These are phyloP conservation scores for Euura saliciscinereae DNA, from an alignment of 1,140 invertebrate species.

Conservation along the genomic window DNA sequence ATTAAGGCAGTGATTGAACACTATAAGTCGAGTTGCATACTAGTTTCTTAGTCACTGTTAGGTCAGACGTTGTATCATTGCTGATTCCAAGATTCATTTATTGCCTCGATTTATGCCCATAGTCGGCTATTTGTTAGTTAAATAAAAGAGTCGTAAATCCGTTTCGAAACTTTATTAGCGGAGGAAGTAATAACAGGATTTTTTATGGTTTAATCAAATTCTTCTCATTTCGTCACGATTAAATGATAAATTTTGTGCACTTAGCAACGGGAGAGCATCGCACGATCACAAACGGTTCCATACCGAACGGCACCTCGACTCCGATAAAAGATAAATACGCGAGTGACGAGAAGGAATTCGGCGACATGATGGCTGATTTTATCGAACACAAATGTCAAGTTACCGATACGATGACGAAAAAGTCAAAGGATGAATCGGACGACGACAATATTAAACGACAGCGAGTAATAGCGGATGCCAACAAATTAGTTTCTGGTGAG, in stretches of 20 bases:
- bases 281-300: conserved; percentile 58
- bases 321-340: conserved; percentile 60
- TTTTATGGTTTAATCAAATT: too few species aligned
- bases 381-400: conserved; percentile 53
- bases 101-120: too few species aligned
- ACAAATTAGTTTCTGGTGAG: conserved; percentile 57
- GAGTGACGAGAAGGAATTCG: conserved; percentile 57
- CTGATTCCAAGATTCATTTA: background rate
- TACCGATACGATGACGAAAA: conserved; percentile 52
- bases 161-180: too few species aligned
- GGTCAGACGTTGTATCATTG: background rate
- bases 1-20: conserved; percentile 32
- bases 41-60: background rate
- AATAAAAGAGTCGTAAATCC: too few species aligned
- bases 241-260: conserved; percentile 41
- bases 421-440: conserved; percentile 45
- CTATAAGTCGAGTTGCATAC: conserved; percentile 5
- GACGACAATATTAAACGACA: conserved; percentile 54
- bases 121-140: too few species aligned
- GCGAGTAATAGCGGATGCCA: conserved; percentile 53
- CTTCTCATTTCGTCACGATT: too few species aligned
- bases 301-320: conserved; percentile 59
- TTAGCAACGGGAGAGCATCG: conserved; percentile 58
- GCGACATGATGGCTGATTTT: conserved; percentile 57
- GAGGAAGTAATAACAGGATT: too few species aligned